These are phyloP conservation scores for Torymus tubicola DNA, from an alignment of 2,888 invertebrate species.

Conservation along the genomic window DNA sequence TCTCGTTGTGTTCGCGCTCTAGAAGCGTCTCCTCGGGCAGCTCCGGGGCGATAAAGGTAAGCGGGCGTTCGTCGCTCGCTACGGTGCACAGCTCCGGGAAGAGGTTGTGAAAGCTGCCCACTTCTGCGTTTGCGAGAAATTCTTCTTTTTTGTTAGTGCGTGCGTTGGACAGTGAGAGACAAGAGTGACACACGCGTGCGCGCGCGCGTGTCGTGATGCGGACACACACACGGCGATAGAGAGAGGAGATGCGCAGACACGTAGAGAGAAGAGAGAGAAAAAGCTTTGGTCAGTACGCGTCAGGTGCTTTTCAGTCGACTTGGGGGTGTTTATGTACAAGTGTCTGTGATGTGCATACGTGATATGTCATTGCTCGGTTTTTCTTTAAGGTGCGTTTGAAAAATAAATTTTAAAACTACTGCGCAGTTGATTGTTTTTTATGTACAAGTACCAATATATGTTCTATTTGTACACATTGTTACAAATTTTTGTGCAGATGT, in stretches of 20 bases:
- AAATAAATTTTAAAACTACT: too few relatives aligned
- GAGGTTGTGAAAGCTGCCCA: slow-evolving; percentile 77
- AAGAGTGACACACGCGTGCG: neutral
- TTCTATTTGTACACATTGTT: too few relatives aligned
- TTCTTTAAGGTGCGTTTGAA: too few relatives aligned
- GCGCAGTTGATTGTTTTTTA: too few relatives aligned
- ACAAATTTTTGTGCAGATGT: too few relatives aligned
- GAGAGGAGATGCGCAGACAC: slow-evolving; percentile 62
- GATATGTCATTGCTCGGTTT: too few relatives aligned
- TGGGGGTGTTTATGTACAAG: too few relatives aligned
- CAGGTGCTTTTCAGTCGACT: too few relatives aligned
- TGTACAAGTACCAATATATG: too few relatives aligned
- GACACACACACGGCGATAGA: neutral
- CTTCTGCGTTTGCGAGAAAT: slow-evolving; percentile 71
- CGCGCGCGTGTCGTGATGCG: slow-evolving; percentile 60
- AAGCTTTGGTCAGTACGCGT: slow-evolving; percentile 20
- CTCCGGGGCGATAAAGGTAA: slow-evolving; percentile 92
- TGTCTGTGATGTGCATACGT: too few relatives aligned
- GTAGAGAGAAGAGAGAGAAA: slow-evolving; percentile 61
- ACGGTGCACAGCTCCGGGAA: slow-evolving; percentile 75
- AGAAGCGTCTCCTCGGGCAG: slow-evolving; percentile 96
- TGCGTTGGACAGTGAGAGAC: neutral
- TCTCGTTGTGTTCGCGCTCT: slow-evolving; percentile 97
- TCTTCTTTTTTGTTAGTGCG: slow-evolving; percentile 55
- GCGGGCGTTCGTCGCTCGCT: slow-evolving; percentile 76